phyloP scores from a whole-genome alignment of 2,888 invertebrate genomes.

The Caenorhabditis virilis region DNA sequence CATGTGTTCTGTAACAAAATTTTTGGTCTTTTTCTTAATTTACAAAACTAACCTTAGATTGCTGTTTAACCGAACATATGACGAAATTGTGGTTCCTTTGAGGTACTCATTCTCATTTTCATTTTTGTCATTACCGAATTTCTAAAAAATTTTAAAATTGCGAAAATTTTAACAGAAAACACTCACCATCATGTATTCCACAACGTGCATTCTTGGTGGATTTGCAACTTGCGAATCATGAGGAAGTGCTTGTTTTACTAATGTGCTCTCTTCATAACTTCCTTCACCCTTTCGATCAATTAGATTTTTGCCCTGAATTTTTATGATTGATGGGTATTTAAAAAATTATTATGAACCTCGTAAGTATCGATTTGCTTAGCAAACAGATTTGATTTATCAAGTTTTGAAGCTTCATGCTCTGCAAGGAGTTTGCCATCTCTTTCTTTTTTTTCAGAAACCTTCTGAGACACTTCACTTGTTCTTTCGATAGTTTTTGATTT shows the following conservation, averaged over 20 bases:
- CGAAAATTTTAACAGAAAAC: background rate
- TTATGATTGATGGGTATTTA: background rate
- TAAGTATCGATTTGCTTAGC: constrained; percentile 59
- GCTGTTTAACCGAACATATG: constrained; percentile 62
- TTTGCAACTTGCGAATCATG: constrained; percentile 32
- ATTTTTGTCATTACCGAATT: constrained; percentile 51
- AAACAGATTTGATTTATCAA: constrained; percentile 58
- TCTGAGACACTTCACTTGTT: constrained; percentile 60
- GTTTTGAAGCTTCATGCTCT: constrained; percentile 60
- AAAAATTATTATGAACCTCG: constrained; percentile 31
- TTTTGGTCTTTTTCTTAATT: too few relatives aligned
- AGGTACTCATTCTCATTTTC: constrained; percentile 58
- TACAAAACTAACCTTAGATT: constrained; percentile 48
- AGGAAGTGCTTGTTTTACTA: constrained; percentile 45
- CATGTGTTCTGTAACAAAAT: constrained; percentile 50
- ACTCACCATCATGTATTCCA: constrained; percentile 58
- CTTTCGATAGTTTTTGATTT: constrained; percentile 64
- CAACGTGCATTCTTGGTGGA: constrained; percentile 53
- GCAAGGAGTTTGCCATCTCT: constrained; percentile 57
- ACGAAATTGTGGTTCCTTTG: constrained; percentile 57
- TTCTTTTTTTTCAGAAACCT: constrained; percentile 56
- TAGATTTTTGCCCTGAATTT: constrained; percentile 51
- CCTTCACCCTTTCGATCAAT: constrained; percentile 62
- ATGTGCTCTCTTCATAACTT: constrained; percentile 58
- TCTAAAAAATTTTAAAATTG: constrained; percentile 39